A percentile compares a stretch with the other conserved stretches of the same genome.
phyloP scores from a whole-genome alignment of 2,888 invertebrate genomes.

The Sepiola atlantica region DNA sequence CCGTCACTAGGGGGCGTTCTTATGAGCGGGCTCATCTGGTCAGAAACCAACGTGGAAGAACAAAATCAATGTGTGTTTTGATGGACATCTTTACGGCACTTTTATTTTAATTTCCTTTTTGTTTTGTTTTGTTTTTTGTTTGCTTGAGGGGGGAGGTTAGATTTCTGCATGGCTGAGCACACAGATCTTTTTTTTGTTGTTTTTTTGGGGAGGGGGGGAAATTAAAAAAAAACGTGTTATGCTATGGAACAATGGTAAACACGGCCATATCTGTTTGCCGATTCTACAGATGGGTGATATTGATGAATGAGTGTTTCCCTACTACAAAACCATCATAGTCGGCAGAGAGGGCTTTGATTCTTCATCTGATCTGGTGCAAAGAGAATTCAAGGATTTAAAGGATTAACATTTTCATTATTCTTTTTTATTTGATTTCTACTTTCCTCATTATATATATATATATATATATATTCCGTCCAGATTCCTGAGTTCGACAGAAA shows the following conservation, averaged over 20 bases:
- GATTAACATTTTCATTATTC: neutral
- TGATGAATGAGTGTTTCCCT: neutral
- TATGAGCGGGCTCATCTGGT: neutral
- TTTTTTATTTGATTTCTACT: too few species aligned
- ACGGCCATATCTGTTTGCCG: neutral
- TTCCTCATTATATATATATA: too few species aligned
- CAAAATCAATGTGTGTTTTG: neutral
- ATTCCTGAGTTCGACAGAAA: too few species aligned
- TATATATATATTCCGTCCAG: too few species aligned
- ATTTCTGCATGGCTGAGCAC: neutral
- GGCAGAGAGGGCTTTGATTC: neutral
- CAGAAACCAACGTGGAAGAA: slow-evolving; percentile 15
- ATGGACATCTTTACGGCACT: neutral
- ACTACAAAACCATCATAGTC: neutral
- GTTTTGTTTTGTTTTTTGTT: neutral
- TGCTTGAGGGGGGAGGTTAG: slow-evolving; percentile 18
- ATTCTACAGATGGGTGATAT: neutral
- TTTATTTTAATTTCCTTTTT: neutral
- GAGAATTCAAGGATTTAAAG: neutral
- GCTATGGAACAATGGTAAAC: neutral
- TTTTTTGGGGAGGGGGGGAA: neutral
- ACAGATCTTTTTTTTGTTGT: neutral
- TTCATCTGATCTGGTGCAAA: neutral
- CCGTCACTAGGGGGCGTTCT: neutral
- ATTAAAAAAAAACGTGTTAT: neutral